A percentile compares a stretch with the other conserved stretches of the same genome.
These are phyloP conservation scores for Drosophila arizonae DNA, from an alignment of 1,140 invertebrate species.

Conservation along the genomic window DNA sequence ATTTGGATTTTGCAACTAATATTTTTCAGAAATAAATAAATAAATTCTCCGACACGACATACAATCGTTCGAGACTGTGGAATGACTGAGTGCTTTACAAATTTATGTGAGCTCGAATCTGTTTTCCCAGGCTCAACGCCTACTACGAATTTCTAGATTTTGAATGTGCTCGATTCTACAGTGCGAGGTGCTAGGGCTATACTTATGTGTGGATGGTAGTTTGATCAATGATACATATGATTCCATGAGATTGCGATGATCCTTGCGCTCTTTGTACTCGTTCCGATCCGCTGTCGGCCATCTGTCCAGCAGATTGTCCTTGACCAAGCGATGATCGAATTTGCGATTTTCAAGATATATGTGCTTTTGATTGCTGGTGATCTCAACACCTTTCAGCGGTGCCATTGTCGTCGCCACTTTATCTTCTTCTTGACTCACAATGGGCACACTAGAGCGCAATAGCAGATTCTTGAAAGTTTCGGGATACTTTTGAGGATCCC, in stretches of 20 bases:
- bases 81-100: conserved; percentile 6
- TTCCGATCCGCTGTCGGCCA: conserved; percentile 73
- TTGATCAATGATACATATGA: conserved; percentile 74
- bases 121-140: background rate
- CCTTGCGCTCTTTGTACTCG: conserved; percentile 78
- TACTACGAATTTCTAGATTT: background rate
- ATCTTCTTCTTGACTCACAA: conserved; percentile 70
- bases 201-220: background rate
- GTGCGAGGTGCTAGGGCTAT: background rate
- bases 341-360: conserved; percentile 79
- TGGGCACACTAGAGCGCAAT: conserved; percentile 76
- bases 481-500: conserved; percentile 63
- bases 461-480: conserved; percentile 75
- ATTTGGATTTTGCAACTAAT: conserved; percentile 27
- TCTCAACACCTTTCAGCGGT: conserved; percentile 67
- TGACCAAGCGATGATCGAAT: conserved; percentile 80
- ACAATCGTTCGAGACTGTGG: conserved; percentile 7
- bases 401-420: conserved; percentile 55
- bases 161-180: too few relatives aligned
- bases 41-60: conserved; percentile 12
- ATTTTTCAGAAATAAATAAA: background rate
- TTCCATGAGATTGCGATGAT: conserved; percentile 82
- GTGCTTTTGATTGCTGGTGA: conserved; percentile 73
- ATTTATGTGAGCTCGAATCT: background rate
- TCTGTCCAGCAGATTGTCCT: conserved; percentile 78